These are phyloP conservation scores for Drosophila phalerata DNA, from an alignment of 2,888 invertebrate genomes.

Conservation along the genomic window DNA sequence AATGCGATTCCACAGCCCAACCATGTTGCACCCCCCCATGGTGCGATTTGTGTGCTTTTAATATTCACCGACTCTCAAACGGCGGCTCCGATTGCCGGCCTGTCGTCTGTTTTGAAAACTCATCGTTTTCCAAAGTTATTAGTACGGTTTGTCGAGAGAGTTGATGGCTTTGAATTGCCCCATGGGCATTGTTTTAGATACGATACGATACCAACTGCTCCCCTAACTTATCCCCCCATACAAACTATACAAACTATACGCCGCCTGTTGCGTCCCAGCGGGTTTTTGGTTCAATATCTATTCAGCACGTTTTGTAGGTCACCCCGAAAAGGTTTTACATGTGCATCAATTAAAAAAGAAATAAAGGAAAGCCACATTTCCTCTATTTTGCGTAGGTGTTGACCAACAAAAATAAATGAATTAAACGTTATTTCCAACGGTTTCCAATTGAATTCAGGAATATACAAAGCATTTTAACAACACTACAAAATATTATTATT, in stretches of 20 bases:
- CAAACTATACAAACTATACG: conserved; percentile 24
- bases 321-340: conserved; percentile 54
- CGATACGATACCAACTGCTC: conserved; percentile 1
- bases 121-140: conserved; percentile 77
- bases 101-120: conserved; percentile 71
- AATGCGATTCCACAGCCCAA: conserved; percentile 1
- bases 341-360: conserved; percentile 68
- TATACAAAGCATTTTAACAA: conserved; percentile 2
- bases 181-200: conserved; percentile 54
- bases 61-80: conserved; percentile 69
- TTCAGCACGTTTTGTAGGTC: conserved; percentile 66
- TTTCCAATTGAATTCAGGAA: neutral
- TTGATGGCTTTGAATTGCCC: conserved; percentile 49
- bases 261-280: conserved; percentile 74
- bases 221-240: neutral
- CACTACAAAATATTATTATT: neutral
- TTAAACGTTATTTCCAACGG: neutral
- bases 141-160: conserved; percentile 58
- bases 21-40: conserved; percentile 69
- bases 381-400: conserved; percentile 26
- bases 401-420: neutral
- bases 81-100: conserved; percentile 6
- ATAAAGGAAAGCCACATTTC: conserved; percentile 25
- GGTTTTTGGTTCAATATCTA: conserved; percentile 59
- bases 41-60: conserved; percentile 78